These are phyloP conservation scores for Crepidodera aurea DNA, from an alignment of 2,888 invertebrate species.

Conservation along the genomic window DNA sequence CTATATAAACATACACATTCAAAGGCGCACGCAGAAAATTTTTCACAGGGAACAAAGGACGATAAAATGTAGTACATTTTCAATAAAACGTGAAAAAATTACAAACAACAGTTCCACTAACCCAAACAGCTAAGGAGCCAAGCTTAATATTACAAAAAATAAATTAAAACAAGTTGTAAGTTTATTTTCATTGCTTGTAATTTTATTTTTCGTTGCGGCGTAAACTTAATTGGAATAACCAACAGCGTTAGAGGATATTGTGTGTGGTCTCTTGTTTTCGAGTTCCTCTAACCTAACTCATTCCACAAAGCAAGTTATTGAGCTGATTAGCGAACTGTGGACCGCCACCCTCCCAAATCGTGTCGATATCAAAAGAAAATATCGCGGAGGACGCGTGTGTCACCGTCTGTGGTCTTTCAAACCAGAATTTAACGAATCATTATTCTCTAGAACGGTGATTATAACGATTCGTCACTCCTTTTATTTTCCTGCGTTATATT, in stretches of 20 bases:
- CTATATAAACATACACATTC: too few species aligned
- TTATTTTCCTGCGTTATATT: not conserved
- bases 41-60: too few species aligned
- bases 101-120: too few species aligned
- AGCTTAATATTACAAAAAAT: too few species aligned
- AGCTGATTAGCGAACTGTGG: slow-evolving; percentile 50
- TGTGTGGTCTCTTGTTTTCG: slow-evolving; percentile 25
- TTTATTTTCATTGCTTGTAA: too few species aligned
- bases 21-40: too few species aligned
- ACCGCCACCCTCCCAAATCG: slow-evolving; percentile 46
- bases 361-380: slow-evolving; percentile 48
- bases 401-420: slow-evolving; percentile 49
- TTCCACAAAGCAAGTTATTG: slow-evolving; percentile 30
- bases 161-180: too few species aligned
- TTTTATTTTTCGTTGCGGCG: too few species aligned
- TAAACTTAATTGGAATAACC: too few species aligned
- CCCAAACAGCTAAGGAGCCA: too few species aligned
- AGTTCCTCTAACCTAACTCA: slow-evolving; percentile 11
- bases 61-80: too few species aligned
- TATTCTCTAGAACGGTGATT: slow-evolving; percentile 35
- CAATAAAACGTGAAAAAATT: too few species aligned
- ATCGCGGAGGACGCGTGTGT: slow-evolving; percentile 49
- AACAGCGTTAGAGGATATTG: not conserved
- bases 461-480: slow-evolving; percentile 12
- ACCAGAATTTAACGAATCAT: slow-evolving; percentile 50